phyloP scores from a whole-genome alignment of 2,888 invertebrate species.

The Phytoseiulus persimilis region DNA sequence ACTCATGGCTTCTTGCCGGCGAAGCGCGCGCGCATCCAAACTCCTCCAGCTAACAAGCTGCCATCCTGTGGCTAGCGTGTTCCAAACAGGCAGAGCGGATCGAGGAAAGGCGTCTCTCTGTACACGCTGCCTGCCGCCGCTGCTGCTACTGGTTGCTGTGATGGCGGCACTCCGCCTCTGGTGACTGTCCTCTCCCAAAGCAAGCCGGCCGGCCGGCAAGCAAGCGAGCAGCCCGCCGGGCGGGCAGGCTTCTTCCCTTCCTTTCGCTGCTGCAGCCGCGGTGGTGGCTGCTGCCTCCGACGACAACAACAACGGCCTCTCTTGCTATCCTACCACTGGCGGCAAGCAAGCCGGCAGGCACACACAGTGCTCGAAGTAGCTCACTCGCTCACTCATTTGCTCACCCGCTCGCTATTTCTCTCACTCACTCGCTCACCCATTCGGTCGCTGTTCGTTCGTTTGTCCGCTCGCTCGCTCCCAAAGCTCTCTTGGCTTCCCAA shows the following conservation, averaged over 20 bases:
- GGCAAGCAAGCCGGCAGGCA: neutral
- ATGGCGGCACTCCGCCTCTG: constrained; percentile 22
- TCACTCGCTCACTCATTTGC: neutral
- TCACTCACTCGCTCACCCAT: constrained; percentile 17
- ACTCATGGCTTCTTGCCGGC: neutral
- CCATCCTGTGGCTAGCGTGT: neutral
- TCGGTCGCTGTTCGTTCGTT: constrained; percentile 33
- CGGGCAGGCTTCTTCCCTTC: constrained; percentile 7
- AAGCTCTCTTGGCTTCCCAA: neutral
- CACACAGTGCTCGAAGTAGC: neutral
- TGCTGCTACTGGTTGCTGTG: neutral
- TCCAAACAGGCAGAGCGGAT: neutral
- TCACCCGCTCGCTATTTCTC: neutral
- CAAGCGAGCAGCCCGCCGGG: neutral
- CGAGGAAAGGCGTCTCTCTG: neutral
- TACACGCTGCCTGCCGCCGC: neutral
- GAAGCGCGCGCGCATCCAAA: neutral
- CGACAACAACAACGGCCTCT: neutral
- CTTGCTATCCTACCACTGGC: constrained; percentile 14
- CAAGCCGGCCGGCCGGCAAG: neutral
- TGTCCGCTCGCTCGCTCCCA: constrained; percentile 31
- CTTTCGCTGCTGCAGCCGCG: neutral
- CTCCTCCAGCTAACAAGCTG: neutral
- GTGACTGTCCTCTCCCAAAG: neutral
- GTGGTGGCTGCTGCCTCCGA: neutral